Conservation (phyloP, 2,888 invertebrate genomes). For the Biston stratarius region DNA sequence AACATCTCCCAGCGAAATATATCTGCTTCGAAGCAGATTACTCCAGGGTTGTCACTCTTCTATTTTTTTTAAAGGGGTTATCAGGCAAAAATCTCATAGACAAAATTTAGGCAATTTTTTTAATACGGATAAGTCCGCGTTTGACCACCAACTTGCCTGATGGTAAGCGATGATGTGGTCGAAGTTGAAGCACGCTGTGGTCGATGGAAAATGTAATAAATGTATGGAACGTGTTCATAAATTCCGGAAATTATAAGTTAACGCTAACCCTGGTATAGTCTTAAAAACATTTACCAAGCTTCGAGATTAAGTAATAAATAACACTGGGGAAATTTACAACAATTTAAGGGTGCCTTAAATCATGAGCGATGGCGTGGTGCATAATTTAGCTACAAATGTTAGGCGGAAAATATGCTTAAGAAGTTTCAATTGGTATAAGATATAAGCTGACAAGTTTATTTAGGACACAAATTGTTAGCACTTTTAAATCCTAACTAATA, state of each 20-base stretch:
- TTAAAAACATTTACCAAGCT: constrained; percentile 78
- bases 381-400: constrained; percentile 33
- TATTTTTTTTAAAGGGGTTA: no score
- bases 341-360: constrained; percentile 64
- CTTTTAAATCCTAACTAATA: no score
- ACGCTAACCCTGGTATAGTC: constrained; percentile 59
- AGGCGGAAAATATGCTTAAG: constrained; percentile 13
- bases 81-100: no score
- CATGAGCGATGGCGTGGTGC: constrained; percentile 58
- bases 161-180: no score
- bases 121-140: no score
- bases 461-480: no score
- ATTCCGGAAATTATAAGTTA: constrained; percentile 37
- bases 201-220: no score
- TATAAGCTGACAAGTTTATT: neutral
- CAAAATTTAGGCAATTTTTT: no score
- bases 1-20: constrained; percentile 32
- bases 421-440: neutral
- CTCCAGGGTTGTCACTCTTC: constrained; percentile 19
- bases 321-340: constrained; percentile 78
- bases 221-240: neutral
- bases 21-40: constrained; percentile 44
- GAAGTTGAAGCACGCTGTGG: no score
- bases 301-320: constrained; percentile 84
- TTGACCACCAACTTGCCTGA: no score